phyloP scores from a whole-genome alignment of 2,888 invertebrate genomes.

The Dryadula phaetusa region DNA sequence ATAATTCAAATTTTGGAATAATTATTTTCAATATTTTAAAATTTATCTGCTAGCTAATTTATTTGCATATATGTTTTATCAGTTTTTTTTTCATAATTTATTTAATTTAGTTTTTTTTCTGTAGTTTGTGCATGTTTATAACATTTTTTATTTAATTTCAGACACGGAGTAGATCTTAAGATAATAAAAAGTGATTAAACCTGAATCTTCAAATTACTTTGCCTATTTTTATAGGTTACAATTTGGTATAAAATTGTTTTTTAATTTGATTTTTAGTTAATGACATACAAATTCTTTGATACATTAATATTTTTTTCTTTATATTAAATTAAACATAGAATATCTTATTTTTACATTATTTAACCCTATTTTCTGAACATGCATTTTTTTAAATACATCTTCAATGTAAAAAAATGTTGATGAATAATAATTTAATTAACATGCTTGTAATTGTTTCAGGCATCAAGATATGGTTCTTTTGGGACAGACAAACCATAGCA shows the following conservation, averaged over 20 bases:
- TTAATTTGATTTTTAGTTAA: slow-evolving; percentile 1
- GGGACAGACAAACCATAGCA: slow-evolving; percentile 60
- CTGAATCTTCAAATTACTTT: slow-evolving; percentile 32
- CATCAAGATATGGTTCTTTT: slow-evolving; percentile 73
- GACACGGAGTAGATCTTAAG: slow-evolving; percentile 69
- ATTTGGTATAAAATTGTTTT: slow-evolving; percentile 33
- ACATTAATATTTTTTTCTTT: neutral
- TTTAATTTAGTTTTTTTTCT: slow-evolving; percentile 27
- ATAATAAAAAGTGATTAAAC: slow-evolving; percentile 65
- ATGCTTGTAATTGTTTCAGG: slow-evolving; percentile 57
- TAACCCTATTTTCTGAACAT: neutral
- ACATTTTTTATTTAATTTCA: slow-evolving; percentile 60
- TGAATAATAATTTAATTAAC: neutral
- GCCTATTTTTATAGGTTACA: slow-evolving; percentile 38
- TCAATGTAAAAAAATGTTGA: neutral
- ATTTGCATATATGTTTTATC: neutral
- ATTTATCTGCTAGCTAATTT: too few relatives aligned
- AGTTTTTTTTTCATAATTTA: neutral
- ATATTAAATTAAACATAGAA: neutral
- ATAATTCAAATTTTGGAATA: too few relatives aligned
- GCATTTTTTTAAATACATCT: slow-evolving; percentile 6
- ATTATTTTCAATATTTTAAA: too few relatives aligned
- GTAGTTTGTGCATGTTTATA: slow-evolving; percentile 31
- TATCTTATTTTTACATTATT: neutral
- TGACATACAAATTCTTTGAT: neutral